A percentile compares a stretch with the other conserved stretches of the same genome.
These are phyloP conservation scores for Euwallacea fornicatus DNA, from an alignment of 1,140 invertebrate genomes.

Conservation along the genomic window DNA sequence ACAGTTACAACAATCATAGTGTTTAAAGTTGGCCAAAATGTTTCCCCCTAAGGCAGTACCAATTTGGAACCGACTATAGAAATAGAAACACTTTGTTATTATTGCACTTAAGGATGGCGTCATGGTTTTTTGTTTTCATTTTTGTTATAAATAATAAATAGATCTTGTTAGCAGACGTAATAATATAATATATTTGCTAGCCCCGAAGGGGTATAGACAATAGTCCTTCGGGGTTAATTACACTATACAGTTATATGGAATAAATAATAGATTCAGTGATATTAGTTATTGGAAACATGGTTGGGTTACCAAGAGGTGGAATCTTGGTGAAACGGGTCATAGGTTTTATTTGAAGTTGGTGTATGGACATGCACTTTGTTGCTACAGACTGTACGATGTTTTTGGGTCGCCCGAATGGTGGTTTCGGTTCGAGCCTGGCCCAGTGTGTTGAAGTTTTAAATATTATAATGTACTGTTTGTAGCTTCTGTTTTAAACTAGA, in stretches of 20 bases:
- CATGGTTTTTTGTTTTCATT: background rate
- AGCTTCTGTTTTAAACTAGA: constrained; percentile 41
- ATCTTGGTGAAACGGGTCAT: constrained; percentile 45
- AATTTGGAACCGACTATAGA: too few species aligned
- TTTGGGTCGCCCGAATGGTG: background rate
- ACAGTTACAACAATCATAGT: constrained; percentile 24
- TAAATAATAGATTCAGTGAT: constrained; percentile 35
- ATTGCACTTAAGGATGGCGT: constrained; percentile 18
- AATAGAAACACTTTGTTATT: constrained; percentile 34
- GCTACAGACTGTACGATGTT: constrained; percentile 36
- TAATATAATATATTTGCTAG: background rate
- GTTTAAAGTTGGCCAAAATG: background rate
- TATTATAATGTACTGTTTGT: constrained; percentile 46
- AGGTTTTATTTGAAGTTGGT: constrained; percentile 38
- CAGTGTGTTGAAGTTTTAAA: constrained; percentile 4
- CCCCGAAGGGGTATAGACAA: too few species aligned
- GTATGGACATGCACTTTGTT: constrained; percentile 31
- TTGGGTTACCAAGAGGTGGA: constrained; percentile 31
- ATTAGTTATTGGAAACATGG: constrained; percentile 38
- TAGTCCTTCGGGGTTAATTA: too few species aligned
- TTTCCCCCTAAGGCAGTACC: background rate
- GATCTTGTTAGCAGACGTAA: constrained; percentile 20
- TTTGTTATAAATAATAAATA: background rate
- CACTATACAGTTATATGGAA: constrained; percentile 18
- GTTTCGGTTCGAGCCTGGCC: background rate